Percentiles rank a stretch among this genome's conserved stretches.
phyloP scores from a whole-genome alignment of 1,140 invertebrate genomes.

The Lerema accius region DNA sequence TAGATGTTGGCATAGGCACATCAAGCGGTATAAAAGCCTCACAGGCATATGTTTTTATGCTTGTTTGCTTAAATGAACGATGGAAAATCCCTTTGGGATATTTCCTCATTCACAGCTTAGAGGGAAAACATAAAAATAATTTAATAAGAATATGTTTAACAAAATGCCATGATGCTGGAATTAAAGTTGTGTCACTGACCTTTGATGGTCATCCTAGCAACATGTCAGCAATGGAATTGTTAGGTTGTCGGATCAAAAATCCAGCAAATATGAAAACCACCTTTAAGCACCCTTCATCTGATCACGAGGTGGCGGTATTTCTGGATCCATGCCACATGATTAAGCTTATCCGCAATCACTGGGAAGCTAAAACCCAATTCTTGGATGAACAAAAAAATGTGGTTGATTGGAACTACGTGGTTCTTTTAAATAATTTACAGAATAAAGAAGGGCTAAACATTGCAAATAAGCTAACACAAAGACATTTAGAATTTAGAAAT shows the following conservation, averaged over 20 bases:
- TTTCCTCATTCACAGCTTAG: constrained; percentile 37
- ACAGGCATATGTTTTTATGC: constrained; percentile 36
- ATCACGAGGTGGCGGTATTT: constrained; percentile 28
- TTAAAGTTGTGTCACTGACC: constrained; percentile 41
- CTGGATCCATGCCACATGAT: constrained; percentile 39
- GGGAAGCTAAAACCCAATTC: constrained; percentile 32
- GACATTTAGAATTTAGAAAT: constrained; percentile 41
- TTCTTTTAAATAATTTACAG: constrained; percentile 38
- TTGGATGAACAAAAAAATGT: constrained; percentile 22
- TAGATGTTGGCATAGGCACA: constrained; percentile 49
- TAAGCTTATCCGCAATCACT: constrained; percentile 37
- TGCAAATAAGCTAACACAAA: constrained; percentile 38
- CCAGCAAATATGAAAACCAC: constrained; percentile 28
- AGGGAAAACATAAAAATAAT: constrained; percentile 37
- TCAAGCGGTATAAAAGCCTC: constrained; percentile 24
- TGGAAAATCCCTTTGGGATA: constrained; percentile 47
- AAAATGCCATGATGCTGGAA: constrained; percentile 43
- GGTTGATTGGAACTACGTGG: constrained; percentile 32
- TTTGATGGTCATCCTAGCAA: constrained; percentile 44
- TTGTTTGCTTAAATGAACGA: constrained; percentile 35
- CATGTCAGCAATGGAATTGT: constrained; percentile 28
- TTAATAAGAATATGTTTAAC: constrained; percentile 40
- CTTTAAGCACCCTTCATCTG: constrained; percentile 36
- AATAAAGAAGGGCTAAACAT: constrained; percentile 33
- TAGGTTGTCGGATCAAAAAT: constrained; percentile 40